Evolutionary conservation across 35 echinoderm and acorn worm species (phyloP).

Genomic region (Acanthaster planci): DNA sequence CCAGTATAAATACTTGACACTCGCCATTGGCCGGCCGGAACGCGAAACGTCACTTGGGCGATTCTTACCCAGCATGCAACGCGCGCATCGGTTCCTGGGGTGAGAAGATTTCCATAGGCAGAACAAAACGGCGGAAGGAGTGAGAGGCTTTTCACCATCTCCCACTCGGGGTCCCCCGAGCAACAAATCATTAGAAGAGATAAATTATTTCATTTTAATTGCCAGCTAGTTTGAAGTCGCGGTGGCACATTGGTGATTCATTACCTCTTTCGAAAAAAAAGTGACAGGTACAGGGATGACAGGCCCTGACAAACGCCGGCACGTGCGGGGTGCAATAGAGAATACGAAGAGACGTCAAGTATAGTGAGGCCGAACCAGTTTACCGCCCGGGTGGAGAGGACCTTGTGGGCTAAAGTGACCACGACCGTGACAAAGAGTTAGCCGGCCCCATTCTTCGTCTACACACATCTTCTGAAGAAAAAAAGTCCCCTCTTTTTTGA

Average conservation of each 20-base stretch:
- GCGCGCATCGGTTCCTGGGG: background rate
- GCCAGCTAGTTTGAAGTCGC: background rate
- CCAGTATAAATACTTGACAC: background rate
- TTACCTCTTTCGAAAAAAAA: background rate
- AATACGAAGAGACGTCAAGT: background rate
- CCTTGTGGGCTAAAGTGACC: background rate
- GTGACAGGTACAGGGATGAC: background rate
- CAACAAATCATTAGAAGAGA: background rate
- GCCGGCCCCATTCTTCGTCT: background rate
- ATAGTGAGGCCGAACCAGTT: background rate
- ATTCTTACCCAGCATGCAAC: slow-evolving; percentile 20
- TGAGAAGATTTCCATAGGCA: background rate
- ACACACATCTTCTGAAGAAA: too few species aligned
- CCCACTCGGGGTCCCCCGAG: background rate
- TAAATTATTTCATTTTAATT: background rate
- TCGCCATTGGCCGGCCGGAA: background rate
- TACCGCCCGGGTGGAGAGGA: slow-evolving; percentile 11
- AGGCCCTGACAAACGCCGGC: background rate
- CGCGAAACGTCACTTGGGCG: background rate
- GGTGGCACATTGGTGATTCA: background rate
- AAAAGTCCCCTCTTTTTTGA: background rate
- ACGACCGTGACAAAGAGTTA: slow-evolving; percentile 18
- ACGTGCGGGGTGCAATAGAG: background rate
- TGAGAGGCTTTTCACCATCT: background rate
- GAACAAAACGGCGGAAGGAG: background rate